Evolutionary conservation across 2,797 vertebrate genomes (phyloP).

Genomic region (Pantherophis alleghaniensis): DNA sequence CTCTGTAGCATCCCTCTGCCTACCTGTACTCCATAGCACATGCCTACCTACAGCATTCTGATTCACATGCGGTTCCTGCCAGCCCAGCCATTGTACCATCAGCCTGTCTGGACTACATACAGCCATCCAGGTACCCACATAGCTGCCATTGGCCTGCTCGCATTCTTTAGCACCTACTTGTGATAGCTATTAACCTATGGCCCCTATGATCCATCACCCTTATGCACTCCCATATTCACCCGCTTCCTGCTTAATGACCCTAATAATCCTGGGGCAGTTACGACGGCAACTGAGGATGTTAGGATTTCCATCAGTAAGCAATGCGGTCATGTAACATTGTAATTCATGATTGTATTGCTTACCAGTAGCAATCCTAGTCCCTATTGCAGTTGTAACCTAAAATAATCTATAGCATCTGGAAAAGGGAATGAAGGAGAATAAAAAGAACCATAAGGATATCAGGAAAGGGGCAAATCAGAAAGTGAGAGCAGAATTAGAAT

Average conservation of each 20-base stretch:
- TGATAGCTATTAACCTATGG: not conserved
- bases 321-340: not conserved
- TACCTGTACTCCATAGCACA: not conserved
- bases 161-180: not conserved
- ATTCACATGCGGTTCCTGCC: not conserved
- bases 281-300: not conserved
- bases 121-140: not conserved
- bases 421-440: not conserved
- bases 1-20: not conserved
- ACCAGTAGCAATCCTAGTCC: not conserved
- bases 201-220: not conserved
- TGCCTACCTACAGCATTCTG: not conserved
- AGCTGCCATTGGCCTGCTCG: not conserved
- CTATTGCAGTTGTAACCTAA: not conserved
- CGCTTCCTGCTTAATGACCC: not conserved
- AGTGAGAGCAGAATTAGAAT: not conserved
- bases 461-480: not conserved
- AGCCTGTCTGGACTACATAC: not conserved
- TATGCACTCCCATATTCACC: not conserved
- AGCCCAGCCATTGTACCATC: not conserved
- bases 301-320: not conserved
- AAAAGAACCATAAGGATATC: not conserved
- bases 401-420: not conserved
- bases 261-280: not conserved
- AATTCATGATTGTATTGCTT: not conserved